Conservation (phyloP, 2,888 invertebrate genomes). For the Diarsia brunnea region DNA sequence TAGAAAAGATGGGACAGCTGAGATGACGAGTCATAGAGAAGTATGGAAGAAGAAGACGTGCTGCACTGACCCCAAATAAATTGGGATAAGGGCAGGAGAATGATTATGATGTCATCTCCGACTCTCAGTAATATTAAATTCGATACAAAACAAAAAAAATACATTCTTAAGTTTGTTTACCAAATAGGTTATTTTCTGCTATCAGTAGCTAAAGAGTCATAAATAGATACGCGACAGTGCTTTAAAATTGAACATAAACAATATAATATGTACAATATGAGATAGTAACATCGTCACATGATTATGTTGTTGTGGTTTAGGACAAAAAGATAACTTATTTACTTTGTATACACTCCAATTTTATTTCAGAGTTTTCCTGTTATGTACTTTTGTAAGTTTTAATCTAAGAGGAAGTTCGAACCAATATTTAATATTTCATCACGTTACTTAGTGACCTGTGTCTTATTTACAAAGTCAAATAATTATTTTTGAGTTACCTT, state of each 20-base stretch:
- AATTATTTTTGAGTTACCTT: background rate
- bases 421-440: background rate
- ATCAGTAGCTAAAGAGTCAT: conserved; percentile 2
- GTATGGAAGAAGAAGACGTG: no score
- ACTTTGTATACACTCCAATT: background rate
- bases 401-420: conserved; percentile 19
- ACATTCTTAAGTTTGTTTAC: background rate
- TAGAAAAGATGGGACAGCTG: no score
- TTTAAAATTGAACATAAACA: conserved; percentile 5
- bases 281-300: background rate
- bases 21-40: no score
- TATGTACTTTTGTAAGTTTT: background rate
- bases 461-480: background rate
- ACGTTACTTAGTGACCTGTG: background rate
- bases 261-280: background rate
- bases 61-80: no score
- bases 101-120: no score
- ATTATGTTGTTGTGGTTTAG: background rate
- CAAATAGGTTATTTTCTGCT: conserved; percentile 10
- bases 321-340: conserved; percentile 2
- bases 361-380: conserved; percentile 37
- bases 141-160: no score
- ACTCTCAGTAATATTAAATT: no score
- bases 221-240: background rate
- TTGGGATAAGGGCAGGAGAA: no score